Base-by-base conservation (phyloP, 1,140 invertebrate genomes). In the Drosophila ironensis region DNA sequence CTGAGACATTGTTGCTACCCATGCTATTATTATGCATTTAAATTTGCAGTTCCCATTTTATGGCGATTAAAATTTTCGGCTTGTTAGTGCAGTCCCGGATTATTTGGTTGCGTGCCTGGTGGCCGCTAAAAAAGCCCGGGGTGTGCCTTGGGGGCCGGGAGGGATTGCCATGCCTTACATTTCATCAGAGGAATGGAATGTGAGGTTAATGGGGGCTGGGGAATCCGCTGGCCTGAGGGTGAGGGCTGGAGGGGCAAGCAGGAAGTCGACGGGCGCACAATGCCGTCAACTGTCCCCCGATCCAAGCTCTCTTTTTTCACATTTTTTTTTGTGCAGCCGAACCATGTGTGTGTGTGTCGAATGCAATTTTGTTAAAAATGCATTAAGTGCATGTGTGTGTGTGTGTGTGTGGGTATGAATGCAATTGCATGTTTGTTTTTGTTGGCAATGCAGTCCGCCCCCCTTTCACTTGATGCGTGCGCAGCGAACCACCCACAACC, bases 281-380 rank as follows among this genome's bases (percentile, higher is more conserved):
- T 72, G 68, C 67, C 68, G 56, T 45, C 67, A 61, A 71, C 68
- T 72, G 77, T 84, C 52, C 72, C 68, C 56, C 68, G 25, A 69
- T 33, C 76, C 76, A 68, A 37, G 42, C 41, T 25, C 4, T 14
- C 14, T 44, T 28, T 61, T 44, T 35, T 25, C 4, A 12, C 14
- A 48, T 28, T 61, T 44, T 35, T 70, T 28, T 37, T 6, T 19
- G 19, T 54, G 28, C 48, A 68, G 35, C 17, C 30, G 28, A 11
- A 27, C 52, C 33, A 27, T 54, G 60, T 64, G 53, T 70, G 53
- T 69, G 47, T 57, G 48, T 71, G 77, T 54, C 77, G 73, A 82
- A 84, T 84, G 78, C 78, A 82, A 84, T 84, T 84, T 84, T 84
- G 77, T 84, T 84, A 82, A 82, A 78, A 82, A 82, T 82, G 77